Percentiles rank a stretch among this genome's conserved stretches.
Conservation (phyloP, 1,140 invertebrate species). For the Drosophila auraria region DNA sequence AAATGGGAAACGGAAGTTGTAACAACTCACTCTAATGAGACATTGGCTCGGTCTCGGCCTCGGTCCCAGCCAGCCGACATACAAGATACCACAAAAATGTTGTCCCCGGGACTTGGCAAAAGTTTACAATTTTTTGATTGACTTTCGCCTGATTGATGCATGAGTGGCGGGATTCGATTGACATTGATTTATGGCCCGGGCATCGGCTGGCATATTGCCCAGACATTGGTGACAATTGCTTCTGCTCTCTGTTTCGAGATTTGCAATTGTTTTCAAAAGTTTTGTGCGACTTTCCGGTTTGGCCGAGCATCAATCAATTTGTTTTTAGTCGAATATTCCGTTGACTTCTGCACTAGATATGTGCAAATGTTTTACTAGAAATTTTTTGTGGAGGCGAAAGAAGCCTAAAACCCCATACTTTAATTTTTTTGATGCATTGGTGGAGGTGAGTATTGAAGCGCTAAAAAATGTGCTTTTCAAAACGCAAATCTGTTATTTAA, state of each 20-base stretch:
- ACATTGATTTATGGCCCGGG: slow-evolving; percentile 73
- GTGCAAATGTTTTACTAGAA: background rate
- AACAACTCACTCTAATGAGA: slow-evolving; percentile 59
- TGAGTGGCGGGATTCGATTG: slow-evolving; percentile 51
- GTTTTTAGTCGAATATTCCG: background rate
- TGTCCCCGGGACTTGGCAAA: slow-evolving; percentile 21
- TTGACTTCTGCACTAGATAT: slow-evolving; percentile 7
- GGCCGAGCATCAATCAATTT: slow-evolving; percentile 29
- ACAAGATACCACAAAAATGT: slow-evolving; percentile 18
- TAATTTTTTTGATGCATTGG: background rate
- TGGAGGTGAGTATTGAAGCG: too few species aligned
- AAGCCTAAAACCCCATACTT: background rate
- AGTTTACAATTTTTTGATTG: slow-evolving; percentile 67
- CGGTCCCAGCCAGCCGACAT: too few species aligned
- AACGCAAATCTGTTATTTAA: too few species aligned
- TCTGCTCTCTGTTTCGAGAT: slow-evolving; percentile 32
- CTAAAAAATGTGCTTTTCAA: too few species aligned
- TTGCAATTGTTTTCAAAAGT: slow-evolving; percentile 51
- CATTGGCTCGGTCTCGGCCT: background rate
- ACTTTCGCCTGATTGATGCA: slow-evolving; percentile 71
- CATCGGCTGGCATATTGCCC: slow-evolving; percentile 56
- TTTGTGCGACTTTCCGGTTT: slow-evolving; percentile 2
- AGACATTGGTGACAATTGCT: slow-evolving; percentile 50
- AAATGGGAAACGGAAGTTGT: slow-evolving; percentile 43
- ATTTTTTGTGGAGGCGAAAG: background rate